These are phyloP conservation scores for Oscheius sp. DNA, from an alignment of 2,888 invertebrate species.

Conservation along the genomic window DNA sequence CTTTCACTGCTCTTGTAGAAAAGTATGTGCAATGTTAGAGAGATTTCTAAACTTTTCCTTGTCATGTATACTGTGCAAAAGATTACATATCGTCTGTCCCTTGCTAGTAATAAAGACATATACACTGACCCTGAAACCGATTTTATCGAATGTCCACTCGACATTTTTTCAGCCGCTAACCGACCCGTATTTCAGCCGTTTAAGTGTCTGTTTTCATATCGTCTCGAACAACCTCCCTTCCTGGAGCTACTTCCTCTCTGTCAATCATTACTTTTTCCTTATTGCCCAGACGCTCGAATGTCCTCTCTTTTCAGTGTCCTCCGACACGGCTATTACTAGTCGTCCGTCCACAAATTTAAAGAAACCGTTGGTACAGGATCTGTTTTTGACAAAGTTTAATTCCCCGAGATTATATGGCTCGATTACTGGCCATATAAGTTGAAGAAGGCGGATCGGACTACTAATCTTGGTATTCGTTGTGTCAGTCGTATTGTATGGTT, in stretches of 20 bases:
- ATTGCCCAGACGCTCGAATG: slow-evolving; percentile 14
- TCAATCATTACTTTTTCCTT: slow-evolving; percentile 18
- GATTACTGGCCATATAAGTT: too few relatives aligned
- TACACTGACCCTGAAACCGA: too few relatives aligned
- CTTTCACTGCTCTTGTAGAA: too few relatives aligned
- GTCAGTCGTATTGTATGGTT: slow-evolving; percentile 24
- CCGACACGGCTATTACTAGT: slow-evolving; percentile 26
- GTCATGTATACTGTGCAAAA: too few relatives aligned
- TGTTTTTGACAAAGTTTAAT: background rate
- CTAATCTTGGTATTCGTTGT: too few relatives aligned
- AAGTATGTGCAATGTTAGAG: too few relatives aligned
- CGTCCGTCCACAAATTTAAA: slow-evolving; percentile 4
- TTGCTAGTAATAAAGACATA: too few relatives aligned
- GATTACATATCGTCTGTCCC: too few relatives aligned
- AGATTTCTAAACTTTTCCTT: too few relatives aligned
- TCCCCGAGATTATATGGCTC: too few relatives aligned
- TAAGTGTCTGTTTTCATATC: slow-evolving; percentile 5
- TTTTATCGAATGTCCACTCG: background rate
- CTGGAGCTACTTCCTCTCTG: slow-evolving; percentile 1
- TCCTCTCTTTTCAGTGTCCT: slow-evolving; percentile 10
- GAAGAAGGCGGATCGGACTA: too few relatives aligned
- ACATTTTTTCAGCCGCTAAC: slow-evolving; percentile 1
- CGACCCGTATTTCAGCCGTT: background rate
- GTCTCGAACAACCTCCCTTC: background rate
- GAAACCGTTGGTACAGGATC: background rate